Evolutionary conservation across 1,140 invertebrate genomes (phyloP).

Genomic region (Meloidogyne chitwoodi): DNA sequence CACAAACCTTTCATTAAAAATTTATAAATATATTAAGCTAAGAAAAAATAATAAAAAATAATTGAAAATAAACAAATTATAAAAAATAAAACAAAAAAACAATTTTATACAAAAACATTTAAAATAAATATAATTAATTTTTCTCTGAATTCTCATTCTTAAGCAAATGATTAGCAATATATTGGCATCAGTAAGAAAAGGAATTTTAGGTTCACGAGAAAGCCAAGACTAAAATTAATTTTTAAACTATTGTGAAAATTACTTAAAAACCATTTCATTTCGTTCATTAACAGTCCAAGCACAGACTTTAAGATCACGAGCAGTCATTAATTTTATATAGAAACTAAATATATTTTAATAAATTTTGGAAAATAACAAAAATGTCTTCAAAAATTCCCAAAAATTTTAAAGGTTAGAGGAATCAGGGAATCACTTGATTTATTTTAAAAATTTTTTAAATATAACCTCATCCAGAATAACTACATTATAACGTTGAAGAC

Average conservation of each 20-base stretch:
- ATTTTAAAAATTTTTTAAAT: neutral
- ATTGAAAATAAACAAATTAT: no score
- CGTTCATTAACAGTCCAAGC: conserved; percentile 58
- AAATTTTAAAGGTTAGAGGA: neutral
- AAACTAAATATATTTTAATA: conserved; percentile 31
- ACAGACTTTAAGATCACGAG: conserved; percentile 41
- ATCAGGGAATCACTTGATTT: no score
- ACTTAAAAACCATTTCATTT: conserved; percentile 22
- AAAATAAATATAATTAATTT: neutral
- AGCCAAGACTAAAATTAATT: conserved; percentile 38
- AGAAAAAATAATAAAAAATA: no score
- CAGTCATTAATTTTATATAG: conserved; percentile 36
- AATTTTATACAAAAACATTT: no score
- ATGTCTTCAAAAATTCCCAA: neutral
- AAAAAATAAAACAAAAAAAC: no score
- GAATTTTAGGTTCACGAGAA: conserved; percentile 48
- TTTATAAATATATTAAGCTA: no score
- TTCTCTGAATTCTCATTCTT: neutral
- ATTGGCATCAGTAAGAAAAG: conserved; percentile 49
- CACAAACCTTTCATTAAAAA: neutral
- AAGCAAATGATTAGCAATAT: neutral
- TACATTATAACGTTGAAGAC: conserved; percentile 64
- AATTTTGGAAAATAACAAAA: neutral
- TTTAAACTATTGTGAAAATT: neutral
- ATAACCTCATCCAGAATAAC: conserved; percentile 79